Evolutionary conservation across 2,113 vertebrate species (phyloP).

Genomic region (Vireo altiloquus): DNA sequence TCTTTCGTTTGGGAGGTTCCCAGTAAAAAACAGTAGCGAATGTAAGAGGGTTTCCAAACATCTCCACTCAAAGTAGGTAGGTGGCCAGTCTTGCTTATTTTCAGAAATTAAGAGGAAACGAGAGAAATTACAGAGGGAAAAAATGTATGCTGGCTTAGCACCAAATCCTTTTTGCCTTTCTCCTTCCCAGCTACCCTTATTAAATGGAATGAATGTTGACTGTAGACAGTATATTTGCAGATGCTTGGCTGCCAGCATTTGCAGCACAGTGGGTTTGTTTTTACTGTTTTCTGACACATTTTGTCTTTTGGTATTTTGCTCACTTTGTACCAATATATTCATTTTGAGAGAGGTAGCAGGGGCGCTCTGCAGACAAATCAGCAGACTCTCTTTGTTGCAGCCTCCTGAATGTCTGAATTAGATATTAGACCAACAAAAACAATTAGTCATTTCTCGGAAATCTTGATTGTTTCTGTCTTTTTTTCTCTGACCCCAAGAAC

Average conservation of each 20-base stretch:
- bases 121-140: neutral
- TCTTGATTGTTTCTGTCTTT: neutral
- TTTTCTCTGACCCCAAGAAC: neutral
- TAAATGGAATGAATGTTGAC: neutral
- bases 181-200: neutral
- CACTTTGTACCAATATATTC: neutral
- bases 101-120: neutral
- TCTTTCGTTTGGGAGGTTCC: constrained; percentile 71
- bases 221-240: neutral
- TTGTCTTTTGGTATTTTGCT: neutral
- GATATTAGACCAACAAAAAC: neutral
- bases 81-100: neutral
- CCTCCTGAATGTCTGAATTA: neutral
- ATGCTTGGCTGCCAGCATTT: neutral
- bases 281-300: neutral
- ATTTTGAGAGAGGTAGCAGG: neutral
- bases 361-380: neutral
- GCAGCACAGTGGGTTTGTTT: neutral
- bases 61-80: neutral
- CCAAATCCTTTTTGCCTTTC: neutral
- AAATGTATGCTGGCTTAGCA: neutral
- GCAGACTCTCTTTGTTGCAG: neutral
- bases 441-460: neutral
- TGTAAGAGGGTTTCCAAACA: neutral
- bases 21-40: neutral